A percentile compares a stretch with the other conserved stretches of the same genome.
These are phyloP conservation scores for Protobothrops flavoviridis DNA, from an alignment of 2,113 vertebrate species.

Conservation along the genomic window DNA sequence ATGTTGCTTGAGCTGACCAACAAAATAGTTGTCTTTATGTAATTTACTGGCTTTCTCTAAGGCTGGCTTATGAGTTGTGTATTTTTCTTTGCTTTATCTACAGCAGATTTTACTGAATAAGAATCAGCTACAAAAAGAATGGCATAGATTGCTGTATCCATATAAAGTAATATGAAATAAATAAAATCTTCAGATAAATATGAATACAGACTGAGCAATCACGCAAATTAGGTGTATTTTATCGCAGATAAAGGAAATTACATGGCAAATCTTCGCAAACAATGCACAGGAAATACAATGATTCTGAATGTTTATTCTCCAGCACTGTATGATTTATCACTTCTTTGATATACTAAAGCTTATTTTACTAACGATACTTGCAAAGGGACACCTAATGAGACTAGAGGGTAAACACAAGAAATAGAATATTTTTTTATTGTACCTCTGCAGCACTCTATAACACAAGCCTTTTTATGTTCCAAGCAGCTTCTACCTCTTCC, in stretches of 20 bases:
- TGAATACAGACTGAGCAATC: background rate
- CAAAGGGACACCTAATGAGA: background rate
- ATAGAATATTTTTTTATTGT: background rate
- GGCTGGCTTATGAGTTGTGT: background rate
- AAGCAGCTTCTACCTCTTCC: background rate
- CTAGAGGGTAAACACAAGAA: background rate
- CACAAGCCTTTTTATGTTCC: background rate
- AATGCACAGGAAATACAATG: background rate
- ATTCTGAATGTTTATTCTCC: background rate
- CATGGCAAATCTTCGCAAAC: background rate
- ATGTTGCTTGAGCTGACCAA: fast-evolving
- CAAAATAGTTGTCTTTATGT: background rate
- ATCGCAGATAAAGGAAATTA: background rate
- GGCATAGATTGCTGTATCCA: background rate
- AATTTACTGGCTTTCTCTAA: slow-evolving; percentile 5
- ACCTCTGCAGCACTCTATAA: background rate
- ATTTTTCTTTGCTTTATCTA: background rate
- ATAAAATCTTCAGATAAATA: background rate
- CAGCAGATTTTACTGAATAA: fast-evolving
- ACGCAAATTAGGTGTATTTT: background rate
- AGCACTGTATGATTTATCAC: background rate
- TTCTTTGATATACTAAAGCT: background rate
- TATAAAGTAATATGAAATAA: background rate
- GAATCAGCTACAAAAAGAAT: background rate
- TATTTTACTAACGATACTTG: too few relatives aligned